Conservation (phyloP, 2,113 vertebrate genomes). For the Protomyctophum bolini region DNA sequence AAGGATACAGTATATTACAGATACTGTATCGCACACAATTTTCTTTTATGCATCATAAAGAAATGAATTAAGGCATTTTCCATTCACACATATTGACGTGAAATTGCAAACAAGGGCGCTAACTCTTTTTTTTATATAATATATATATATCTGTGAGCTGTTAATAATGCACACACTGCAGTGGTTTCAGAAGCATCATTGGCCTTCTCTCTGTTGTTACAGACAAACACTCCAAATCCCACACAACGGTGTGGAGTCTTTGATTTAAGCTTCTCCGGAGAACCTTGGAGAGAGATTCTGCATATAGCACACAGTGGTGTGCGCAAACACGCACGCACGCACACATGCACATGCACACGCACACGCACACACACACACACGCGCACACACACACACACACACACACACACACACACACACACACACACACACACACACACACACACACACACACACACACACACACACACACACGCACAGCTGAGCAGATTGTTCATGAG, state of each 20-base stretch:
- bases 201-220: background rate
- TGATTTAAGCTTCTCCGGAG: background rate
- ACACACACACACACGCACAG: background rate
- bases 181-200: background rate
- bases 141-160: conserved; percentile 29
- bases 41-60: background rate
- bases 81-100: conserved; percentile 29
- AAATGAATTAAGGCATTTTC: conserved; percentile 25
- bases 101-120: background rate
- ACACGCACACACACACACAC: background rate
- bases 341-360: background rate
- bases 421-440: background rate
- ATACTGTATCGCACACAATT: conserved; percentile 12
- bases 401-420: background rate
- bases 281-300: background rate
- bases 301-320: too few relatives aligned
- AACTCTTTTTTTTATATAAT: conserved; percentile 20
- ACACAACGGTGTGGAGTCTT: conserved; percentile 1
- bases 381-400: background rate
- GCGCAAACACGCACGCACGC: too few relatives aligned
- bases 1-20: conserved; percentile 16
- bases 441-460: background rate
- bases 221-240: background rate
- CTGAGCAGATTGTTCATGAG: conserved; percentile 25
- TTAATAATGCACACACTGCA: conserved; percentile 43